Evolutionary conservation across 2,113 vertebrate genomes (phyloP).

Genomic region (Falcunculus frontatus): DNA sequence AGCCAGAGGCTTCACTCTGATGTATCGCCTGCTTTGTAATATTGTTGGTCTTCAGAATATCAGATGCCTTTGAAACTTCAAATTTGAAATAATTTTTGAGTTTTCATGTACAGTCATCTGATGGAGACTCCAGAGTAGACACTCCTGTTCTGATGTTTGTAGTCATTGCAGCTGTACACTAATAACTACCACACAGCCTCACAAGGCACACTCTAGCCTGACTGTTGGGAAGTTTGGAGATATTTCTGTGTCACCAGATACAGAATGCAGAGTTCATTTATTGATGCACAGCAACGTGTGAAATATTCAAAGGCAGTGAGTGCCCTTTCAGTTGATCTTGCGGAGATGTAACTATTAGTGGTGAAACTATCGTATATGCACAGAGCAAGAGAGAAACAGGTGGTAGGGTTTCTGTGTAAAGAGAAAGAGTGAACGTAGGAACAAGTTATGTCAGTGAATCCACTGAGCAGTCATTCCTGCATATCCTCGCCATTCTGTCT

Average conservation of each 20-base stretch:
- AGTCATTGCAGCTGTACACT: background rate
- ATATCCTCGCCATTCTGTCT: background rate
- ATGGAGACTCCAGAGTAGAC: background rate
- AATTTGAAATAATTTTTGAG: background rate
- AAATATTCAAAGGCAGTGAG: background rate
- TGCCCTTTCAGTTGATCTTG: background rate
- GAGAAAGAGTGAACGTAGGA: background rate
- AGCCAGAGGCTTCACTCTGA: background rate
- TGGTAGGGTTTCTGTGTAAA: background rate
- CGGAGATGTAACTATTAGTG: background rate
- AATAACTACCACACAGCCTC: background rate
- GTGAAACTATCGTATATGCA: background rate
- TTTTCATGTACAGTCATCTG: background rate
- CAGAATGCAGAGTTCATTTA: background rate
- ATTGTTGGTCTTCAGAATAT: background rate
- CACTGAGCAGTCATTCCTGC: background rate
- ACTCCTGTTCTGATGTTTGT: background rate
- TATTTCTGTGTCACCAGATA: background rate
- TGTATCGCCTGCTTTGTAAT: background rate
- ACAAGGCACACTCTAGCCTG: background rate
- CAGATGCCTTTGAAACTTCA: background rate
- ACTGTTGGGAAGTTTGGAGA: background rate
- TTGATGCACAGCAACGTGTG: background rate
- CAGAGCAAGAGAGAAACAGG: background rate
- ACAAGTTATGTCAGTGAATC: background rate